Percentiles rank a stretch among this genome's conserved stretches.
These are phyloP conservation scores for Ectobius pallidus DNA, from an alignment of 2,888 invertebrate species.

Conservation along the genomic window DNA sequence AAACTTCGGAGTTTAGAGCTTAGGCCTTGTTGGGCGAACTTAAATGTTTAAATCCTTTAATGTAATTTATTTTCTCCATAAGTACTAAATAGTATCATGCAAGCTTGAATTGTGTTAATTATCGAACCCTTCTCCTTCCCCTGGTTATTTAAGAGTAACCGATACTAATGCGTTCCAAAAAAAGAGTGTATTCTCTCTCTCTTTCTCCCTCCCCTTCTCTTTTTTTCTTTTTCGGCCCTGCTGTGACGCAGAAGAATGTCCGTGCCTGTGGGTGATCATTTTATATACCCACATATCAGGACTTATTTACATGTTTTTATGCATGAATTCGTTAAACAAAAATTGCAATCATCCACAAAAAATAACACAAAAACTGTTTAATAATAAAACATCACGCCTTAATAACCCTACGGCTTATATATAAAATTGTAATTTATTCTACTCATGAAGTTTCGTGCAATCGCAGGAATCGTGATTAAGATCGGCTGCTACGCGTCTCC, in stretches of 20 bases:
- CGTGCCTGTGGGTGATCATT: neutral
- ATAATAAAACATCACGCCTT: constrained; percentile 4
- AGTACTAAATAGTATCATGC: too few relatives aligned
- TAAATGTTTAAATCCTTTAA: too few relatives aligned
- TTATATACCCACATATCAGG: neutral
- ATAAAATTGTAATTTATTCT: neutral
- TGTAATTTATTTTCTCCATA: too few relatives aligned
- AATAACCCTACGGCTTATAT: neutral
- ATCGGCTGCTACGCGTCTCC: neutral
- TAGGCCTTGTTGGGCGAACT: too few relatives aligned
- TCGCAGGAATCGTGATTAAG: neutral
- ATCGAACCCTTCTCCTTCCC: too few relatives aligned
- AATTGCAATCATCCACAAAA: neutral
- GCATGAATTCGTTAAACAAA: constrained; percentile 4
- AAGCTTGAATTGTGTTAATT: too few relatives aligned
- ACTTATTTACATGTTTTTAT: neutral
- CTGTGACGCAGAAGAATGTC: neutral
- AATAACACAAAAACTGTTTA: neutral
- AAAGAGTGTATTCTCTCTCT: too few relatives aligned
- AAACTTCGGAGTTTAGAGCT: too few relatives aligned
- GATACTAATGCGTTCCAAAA: neutral
- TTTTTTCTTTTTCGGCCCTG: too few relatives aligned
- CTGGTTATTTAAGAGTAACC: neutral
- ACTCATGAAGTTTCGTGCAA: neutral
- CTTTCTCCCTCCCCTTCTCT: too few relatives aligned